A percentile compares a stretch with the other conserved stretches of the same genome.
These are phyloP conservation scores for Autographa gamma DNA, from an alignment of 2,888 invertebrate species.

Conservation along the genomic window DNA sequence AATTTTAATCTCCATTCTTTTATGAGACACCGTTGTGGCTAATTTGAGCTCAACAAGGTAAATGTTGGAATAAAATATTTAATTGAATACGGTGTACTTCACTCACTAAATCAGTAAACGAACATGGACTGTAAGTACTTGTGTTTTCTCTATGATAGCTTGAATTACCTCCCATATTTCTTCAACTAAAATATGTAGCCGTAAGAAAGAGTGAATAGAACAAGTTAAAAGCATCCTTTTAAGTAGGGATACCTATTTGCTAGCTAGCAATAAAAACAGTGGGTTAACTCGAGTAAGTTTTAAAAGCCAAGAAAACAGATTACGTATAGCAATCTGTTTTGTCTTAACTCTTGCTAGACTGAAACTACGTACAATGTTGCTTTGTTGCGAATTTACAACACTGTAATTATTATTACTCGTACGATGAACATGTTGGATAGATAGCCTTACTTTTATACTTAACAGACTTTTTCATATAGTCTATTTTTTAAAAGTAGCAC, in stretches of 20 bases:
- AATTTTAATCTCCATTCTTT: neutral
- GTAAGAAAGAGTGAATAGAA: neutral
- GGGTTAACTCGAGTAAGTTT: neutral
- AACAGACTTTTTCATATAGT: too few species aligned
- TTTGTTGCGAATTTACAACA: slow-evolving; percentile 2
- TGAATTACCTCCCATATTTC: neutral
- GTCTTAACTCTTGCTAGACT: slow-evolving; percentile 3
- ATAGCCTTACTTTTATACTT: neutral
- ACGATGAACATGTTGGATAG: neutral
- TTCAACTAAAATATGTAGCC: neutral
- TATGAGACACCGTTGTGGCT: neutral
- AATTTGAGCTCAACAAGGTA: too few species aligned
- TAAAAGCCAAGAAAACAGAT: slow-evolving; percentile 14
- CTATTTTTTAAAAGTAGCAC: neutral
- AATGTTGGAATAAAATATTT: too few species aligned
- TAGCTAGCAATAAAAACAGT: neutral
- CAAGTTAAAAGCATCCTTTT: neutral
- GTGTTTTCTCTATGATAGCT: too few species aligned
- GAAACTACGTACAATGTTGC: neutral
- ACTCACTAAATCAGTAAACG: too few species aligned
- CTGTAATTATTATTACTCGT: slow-evolving; percentile 10
- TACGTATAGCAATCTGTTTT: slow-evolving; percentile 12
- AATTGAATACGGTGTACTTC: too few species aligned
- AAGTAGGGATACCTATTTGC: neutral
- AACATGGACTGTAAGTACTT: too few species aligned